Evolutionary conservation across 2,797 vertebrate species (phyloP).

Genomic region (Acropternis orthonyx): DNA sequence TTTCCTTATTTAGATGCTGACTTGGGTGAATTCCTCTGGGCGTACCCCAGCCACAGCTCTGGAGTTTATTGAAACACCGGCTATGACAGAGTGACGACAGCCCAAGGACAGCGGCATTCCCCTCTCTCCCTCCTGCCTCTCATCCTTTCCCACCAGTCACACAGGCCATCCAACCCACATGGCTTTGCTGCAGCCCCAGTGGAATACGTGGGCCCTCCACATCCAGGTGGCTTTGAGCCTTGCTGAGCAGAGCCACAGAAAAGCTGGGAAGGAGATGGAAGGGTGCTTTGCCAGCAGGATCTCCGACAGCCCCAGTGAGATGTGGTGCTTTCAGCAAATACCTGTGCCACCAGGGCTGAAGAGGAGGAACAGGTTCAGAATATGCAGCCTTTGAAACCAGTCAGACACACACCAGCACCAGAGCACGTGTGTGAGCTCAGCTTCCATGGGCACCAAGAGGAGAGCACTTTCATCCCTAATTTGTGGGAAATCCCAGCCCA

Average conservation of each 20-base stretch:
- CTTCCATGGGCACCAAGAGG: background rate
- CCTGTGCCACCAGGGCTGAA: background rate
- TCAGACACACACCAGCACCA: background rate
- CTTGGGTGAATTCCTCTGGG: background rate
- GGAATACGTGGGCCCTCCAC: background rate
- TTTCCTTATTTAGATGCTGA: background rate
- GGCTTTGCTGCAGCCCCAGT: background rate
- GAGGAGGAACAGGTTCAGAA: background rate
- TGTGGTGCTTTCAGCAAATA: background rate
- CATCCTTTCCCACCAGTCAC: background rate
- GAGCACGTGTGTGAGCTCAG: background rate
- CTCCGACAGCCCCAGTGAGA: background rate
- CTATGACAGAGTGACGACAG: background rate
- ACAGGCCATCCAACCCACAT: background rate
- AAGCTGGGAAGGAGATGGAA: background rate
- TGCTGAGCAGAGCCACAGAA: background rate
- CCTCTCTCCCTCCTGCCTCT: background rate
- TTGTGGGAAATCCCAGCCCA: background rate
- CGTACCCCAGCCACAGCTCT: background rate
- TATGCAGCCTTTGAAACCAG: background rate
- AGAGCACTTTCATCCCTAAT: fast-evolving
- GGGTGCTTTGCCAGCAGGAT: background rate
- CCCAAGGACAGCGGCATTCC: background rate
- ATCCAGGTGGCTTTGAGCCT: background rate
- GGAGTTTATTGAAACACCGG: background rate